These are phyloP conservation scores for Hippocampus abdominalis DNA, from an alignment of 2,113 vertebrate species.

Conservation along the genomic window DNA sequence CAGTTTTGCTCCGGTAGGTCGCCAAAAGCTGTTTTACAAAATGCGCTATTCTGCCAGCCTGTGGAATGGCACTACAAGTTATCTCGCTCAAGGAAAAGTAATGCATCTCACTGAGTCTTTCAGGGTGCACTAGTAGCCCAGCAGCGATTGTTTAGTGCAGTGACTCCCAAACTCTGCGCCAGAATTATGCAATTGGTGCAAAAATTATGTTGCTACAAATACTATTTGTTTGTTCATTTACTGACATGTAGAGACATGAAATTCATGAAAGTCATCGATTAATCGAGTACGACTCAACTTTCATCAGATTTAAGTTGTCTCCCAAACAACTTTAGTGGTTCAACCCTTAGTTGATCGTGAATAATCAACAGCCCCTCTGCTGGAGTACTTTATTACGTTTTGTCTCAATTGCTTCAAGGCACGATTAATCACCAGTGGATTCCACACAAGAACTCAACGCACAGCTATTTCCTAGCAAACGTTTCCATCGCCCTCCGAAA, in stretches of 20 bases:
- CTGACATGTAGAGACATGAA: too few species aligned
- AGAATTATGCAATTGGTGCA: background rate
- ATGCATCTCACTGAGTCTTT: background rate
- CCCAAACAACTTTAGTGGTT: too few species aligned
- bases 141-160: background rate
- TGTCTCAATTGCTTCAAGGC: background rate
- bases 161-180: background rate
- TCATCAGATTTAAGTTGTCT: too few species aligned
- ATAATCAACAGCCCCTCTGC: background rate
- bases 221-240: too few species aligned
- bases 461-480: background rate
- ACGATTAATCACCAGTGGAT: background rate
- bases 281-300: too few species aligned
- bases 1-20: conserved; percentile 35
- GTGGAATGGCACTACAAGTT: background rate
- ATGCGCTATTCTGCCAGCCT: background rate
- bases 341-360: background rate
- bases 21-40: conserved; percentile 54
- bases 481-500: background rate
- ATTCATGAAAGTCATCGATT: too few species aligned
- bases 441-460: background rate
- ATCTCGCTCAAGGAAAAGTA: background rate
- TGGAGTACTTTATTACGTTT: background rate
- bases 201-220: too few species aligned
- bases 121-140: background rate